Evolutionary conservation across 1,140 invertebrate species (phyloP), one percentile per base, ranked within the genome.

Genomic region (Lepidurus couesii): DNA sequence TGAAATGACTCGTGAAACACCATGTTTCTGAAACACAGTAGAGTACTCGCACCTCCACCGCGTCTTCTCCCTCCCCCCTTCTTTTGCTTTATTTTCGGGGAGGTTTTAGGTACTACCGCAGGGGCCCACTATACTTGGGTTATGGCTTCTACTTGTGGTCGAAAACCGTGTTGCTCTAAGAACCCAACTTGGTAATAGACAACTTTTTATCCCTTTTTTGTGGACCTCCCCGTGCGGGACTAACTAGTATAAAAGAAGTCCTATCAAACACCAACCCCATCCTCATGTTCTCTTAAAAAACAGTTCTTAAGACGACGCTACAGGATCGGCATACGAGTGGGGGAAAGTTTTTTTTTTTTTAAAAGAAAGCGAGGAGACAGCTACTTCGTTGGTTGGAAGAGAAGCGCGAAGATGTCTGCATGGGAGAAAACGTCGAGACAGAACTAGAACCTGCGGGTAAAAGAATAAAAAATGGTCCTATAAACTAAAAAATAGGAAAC

Each of bases 161-260:
- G 16, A n/a, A 65, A 21, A 65, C 53, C 53, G 21, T 65, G 53
- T 65, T 65, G 53, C 53, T 65, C 53, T 65, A 65, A 21, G 53
- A 65, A 65, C 53, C 53, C 53, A 65, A 65, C 53, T 65, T 65
- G 13, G 53, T 65, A 65, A 65, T 65, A 65, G 53, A 65, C 53
- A 65, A 65, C 53, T 65, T 65, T 65, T 65, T 65, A 65, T 65
- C 53, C 53, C 13, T 65, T 65, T 65, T 65, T 65, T 65, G 53
- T 65, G 53, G 13, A 65, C 53, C 53, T 65, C 13, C 53, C 21
- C 53, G 53, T 65, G 53, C 53, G 53, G 53, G 53, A 65, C 53
- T 65, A 65, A 65, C 53, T 65, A 65, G 53, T 65, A 65, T 65
- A 65, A 65, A 65, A 65, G 53, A 65, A 65, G 53, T 65, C 53